A percentile compares a stretch with the other conserved stretches of the same genome.
These are phyloP conservation scores for Anticlea derivata DNA, from an alignment of 2,888 invertebrate species.

Conservation along the genomic window DNA sequence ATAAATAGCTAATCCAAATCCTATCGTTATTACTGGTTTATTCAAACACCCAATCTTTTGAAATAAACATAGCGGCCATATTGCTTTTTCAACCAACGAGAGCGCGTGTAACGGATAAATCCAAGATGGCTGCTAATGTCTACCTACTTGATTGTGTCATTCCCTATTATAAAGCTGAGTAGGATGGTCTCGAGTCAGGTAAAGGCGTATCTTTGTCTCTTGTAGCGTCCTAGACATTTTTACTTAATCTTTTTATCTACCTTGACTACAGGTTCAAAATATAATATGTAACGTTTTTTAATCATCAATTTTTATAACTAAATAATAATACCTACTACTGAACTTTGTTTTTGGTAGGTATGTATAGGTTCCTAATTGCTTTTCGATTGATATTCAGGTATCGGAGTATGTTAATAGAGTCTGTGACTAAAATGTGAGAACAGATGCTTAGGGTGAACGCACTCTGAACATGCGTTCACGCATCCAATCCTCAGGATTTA, in stretches of 20 bases:
- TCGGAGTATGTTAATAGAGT: slow-evolving; percentile 57
- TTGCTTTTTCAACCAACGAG: slow-evolving; percentile 70
- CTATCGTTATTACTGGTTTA: slow-evolving; percentile 38
- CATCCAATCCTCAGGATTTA: slow-evolving; percentile 46
- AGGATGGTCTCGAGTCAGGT: slow-evolving; percentile 48
- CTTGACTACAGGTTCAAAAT: too few species aligned
- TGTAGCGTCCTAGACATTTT: not conserved
- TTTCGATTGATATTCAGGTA: slow-evolving; percentile 51
- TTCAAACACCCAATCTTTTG: slow-evolving; percentile 46
- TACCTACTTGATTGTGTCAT: slow-evolving; percentile 58
- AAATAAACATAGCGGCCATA: slow-evolving; percentile 66
- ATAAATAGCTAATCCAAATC: not conserved
- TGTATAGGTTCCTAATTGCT: slow-evolving; percentile 10
- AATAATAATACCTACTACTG: not conserved
- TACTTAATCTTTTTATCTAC: too few species aligned
- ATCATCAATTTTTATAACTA: not conserved
- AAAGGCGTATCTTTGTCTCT: slow-evolving; percentile 8
- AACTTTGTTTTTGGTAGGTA: not conserved
- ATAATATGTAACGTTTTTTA: too few species aligned
- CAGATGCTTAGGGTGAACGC: slow-evolving; percentile 79
- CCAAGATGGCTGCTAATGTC: slow-evolving; percentile 66
- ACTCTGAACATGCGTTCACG: slow-evolving; percentile 56
- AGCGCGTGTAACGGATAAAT: slow-evolving; percentile 48
- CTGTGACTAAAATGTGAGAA: slow-evolving; percentile 73
- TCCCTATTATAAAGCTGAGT: slow-evolving; percentile 60